Percentiles rank a stretch among this genome's conserved stretches.
Conservation (phyloP, 2,797 vertebrate species). For the Meda fulgida region DNA sequence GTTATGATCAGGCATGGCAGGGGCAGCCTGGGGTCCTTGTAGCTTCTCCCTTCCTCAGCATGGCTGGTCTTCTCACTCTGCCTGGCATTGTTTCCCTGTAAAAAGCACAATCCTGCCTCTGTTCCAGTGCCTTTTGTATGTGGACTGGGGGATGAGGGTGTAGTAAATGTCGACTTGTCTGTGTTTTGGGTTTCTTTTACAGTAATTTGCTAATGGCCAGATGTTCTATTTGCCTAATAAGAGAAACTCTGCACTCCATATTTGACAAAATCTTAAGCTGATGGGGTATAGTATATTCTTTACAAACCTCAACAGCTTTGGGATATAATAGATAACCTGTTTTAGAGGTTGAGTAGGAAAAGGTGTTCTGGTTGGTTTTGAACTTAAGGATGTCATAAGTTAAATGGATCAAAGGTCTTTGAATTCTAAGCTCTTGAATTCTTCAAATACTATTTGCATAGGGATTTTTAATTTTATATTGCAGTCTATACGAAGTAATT, state of each 20-base stretch:
- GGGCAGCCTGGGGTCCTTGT: conserved; percentile 26
- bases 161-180: not conserved
- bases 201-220: not conserved
- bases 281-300: not conserved
- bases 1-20: conserved; percentile 39
- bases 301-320: not conserved
- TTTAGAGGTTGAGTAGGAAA: too few species aligned
- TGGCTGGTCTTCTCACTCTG: conserved; percentile 64
- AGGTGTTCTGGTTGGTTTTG: not conserved
- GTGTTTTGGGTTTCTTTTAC: not conserved
- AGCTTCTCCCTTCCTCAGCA: conserved; percentile 65
- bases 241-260: not conserved
- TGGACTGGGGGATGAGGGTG: not conserved
- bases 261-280: not conserved
- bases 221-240: conserved; percentile 9
- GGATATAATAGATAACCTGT: not conserved
- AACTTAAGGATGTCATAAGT: not conserved
- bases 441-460: not conserved
- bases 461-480: not conserved
- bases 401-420: not conserved
- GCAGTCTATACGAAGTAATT: not conserved
- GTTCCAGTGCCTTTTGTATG: conserved; percentile 20
- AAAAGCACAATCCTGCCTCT: conserved; percentile 32
- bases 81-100: conserved; percentile 31
- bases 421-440: not conserved